These are phyloP conservation scores for Chamaetylas fuelleborni DNA, from an alignment of 2,113 vertebrate genomes.

Conservation along the genomic window DNA sequence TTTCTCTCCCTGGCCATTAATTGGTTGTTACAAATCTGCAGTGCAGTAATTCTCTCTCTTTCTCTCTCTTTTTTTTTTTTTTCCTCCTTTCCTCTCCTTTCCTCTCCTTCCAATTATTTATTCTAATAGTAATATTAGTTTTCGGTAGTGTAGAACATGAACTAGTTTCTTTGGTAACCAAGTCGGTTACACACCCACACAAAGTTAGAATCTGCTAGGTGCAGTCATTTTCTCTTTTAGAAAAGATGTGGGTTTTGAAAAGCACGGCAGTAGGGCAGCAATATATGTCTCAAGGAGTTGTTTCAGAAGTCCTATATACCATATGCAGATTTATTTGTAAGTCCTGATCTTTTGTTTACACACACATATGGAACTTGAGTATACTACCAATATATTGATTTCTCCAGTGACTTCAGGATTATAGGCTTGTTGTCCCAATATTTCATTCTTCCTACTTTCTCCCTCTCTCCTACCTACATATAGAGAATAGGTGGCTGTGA, in stretches of 20 bases:
- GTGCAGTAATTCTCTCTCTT: constrained; percentile 51
- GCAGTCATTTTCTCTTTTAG: constrained; percentile 67
- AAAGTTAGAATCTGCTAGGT: constrained; percentile 69
- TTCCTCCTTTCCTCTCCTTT: neutral
- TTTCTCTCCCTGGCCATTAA: constrained; percentile 67
- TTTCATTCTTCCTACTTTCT: neutral
- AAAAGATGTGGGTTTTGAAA: constrained; percentile 69
- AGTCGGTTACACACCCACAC: constrained; percentile 72
- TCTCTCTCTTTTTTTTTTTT: neutral
- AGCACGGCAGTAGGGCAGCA: constrained; percentile 42
- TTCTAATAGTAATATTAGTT: constrained; percentile 71
- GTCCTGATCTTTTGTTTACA: constrained; percentile 11
- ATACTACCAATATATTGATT: neutral
- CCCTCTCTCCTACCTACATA: neutral
- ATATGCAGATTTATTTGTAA: neutral
- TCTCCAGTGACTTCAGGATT: neutral
- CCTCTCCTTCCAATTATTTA: constrained; percentile 60
- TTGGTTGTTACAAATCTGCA: constrained; percentile 75
- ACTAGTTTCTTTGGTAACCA: constrained; percentile 80
- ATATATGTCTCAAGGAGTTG: neutral
- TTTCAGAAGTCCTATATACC: neutral
- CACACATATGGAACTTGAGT: constrained; percentile 7
- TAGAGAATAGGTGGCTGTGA: neutral
- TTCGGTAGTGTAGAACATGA: constrained; percentile 67
- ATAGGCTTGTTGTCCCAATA: neutral